Evolutionary conservation across 2,797 vertebrate species (phyloP).

Genomic region (Pangasius djambal): DNA sequence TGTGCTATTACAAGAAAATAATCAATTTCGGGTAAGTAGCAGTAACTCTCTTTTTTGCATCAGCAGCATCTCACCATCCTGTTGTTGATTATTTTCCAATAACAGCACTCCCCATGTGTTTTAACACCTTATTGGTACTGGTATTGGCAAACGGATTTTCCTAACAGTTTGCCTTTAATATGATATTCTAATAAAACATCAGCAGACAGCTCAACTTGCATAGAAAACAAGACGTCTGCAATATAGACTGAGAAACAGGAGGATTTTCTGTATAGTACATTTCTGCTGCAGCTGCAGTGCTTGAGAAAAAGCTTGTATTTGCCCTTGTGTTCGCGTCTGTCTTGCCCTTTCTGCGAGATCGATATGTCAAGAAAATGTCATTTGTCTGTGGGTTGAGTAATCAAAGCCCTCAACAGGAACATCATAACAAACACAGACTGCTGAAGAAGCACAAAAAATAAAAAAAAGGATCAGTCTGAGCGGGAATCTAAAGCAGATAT

Average conservation of each 20-base stretch:
- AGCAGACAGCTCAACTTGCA: background rate
- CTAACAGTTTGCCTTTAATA: background rate
- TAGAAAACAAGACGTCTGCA: background rate
- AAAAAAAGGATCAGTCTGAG: slow-evolving; percentile 3
- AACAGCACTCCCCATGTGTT: background rate
- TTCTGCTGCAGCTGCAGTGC: slow-evolving; percentile 50
- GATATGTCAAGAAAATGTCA: slow-evolving; percentile 77
- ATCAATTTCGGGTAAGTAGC: background rate
- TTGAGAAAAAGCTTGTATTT: slow-evolving; percentile 61
- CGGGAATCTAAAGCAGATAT: slow-evolving; percentile 43
- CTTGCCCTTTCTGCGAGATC: slow-evolving; percentile 67
- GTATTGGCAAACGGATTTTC: background rate
- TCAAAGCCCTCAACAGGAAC: slow-evolving; percentile 70
- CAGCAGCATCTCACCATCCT: too few relatives aligned
- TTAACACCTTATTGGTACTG: background rate
- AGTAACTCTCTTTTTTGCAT: background rate
- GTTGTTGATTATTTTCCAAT: background rate
- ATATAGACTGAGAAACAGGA: slow-evolving; percentile 12
- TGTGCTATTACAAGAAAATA: background rate
- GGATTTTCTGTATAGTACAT: slow-evolving; percentile 28
- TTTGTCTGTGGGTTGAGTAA: slow-evolving; percentile 67
- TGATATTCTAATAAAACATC: background rate
- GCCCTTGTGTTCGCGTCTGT: slow-evolving; percentile 60
- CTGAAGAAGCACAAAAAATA: slow-evolving; percentile 39
- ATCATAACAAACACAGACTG: slow-evolving; percentile 62